Percentiles rank a stretch among this genome's conserved stretches.
phyloP scores from a whole-genome alignment of 2,797 vertebrate genomes.

The Gobio occitaniae region DNA sequence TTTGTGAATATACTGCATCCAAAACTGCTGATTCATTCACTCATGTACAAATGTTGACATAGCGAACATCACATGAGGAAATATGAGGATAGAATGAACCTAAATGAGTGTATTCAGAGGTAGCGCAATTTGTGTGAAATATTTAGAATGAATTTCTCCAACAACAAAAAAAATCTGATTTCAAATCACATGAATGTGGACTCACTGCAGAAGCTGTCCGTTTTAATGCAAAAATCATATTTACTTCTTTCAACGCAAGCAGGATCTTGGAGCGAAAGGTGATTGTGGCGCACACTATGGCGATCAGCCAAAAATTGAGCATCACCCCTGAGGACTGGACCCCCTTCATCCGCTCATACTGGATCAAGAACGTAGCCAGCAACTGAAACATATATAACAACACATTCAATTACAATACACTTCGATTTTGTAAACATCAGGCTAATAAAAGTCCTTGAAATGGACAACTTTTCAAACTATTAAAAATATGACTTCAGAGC shows the following conservation, averaged over 20 bases:
- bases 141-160: background rate
- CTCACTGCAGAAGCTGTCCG: background rate
- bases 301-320: constrained; percentile 89
- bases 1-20: background rate
- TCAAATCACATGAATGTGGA: background rate
- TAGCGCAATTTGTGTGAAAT: background rate
- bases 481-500: background rate
- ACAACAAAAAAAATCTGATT: background rate
- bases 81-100: background rate
- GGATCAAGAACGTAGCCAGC: constrained; percentile 88
- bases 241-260: constrained; percentile 81
- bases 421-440: background rate
- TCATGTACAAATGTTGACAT: background rate
- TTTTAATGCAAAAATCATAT: background rate
- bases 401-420: background rate
- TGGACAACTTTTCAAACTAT: background rate
- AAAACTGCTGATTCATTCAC: background rate
- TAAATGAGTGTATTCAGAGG: background rate
- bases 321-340: constrained; percentile 93
- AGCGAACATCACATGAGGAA: background rate
- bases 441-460: background rate
- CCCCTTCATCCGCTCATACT: constrained; percentile 92
- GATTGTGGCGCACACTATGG: constrained; percentile 84
- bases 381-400: constrained; percentile 76
- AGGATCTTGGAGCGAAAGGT: constrained; percentile 90